Percentiles rank a stretch among this genome's conserved stretches.
phyloP scores from a whole-genome alignment of 2,888 invertebrate genomes.

The Dendrolimus pini region DNA sequence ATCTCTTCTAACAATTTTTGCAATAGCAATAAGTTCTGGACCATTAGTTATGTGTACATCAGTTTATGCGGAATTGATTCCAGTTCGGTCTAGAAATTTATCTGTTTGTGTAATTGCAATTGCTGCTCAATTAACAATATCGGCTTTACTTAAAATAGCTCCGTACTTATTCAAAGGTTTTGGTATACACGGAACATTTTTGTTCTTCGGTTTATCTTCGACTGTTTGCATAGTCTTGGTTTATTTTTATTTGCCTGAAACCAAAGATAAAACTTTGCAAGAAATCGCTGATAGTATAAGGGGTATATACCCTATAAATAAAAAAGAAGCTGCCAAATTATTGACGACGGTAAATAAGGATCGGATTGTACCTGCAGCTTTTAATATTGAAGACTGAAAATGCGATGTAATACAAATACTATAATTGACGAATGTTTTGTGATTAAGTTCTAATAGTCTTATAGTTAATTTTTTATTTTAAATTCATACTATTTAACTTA shows the following conservation, averaged over 20 bases:
- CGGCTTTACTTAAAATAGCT: slow-evolving; percentile 20
- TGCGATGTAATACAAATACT: too few species aligned
- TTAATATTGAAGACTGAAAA: too few species aligned
- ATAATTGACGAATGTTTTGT: too few species aligned
- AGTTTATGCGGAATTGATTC: slow-evolving; percentile 27
- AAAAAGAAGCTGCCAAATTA: not conserved
- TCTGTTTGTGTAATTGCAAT: slow-evolving; percentile 15
- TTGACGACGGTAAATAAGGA: not conserved
- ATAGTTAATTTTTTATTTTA: too few species aligned
- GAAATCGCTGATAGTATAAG: slow-evolving; percentile 26
- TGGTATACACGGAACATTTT: slow-evolving; percentile 25
- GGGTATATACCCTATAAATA: slow-evolving; percentile 1
- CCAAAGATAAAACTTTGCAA: slow-evolving; percentile 36
- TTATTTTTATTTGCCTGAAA: slow-evolving; percentile 35
- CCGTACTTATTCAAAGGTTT: slow-evolving; percentile 25
- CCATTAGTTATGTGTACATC: slow-evolving; percentile 24
- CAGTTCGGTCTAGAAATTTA: slow-evolving; percentile 24
- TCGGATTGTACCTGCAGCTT: too few species aligned
- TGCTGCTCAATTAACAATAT: slow-evolving; percentile 7
- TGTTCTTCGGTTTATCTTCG: slow-evolving; percentile 21
- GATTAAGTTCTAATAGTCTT: too few species aligned
- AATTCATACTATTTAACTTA: too few species aligned
- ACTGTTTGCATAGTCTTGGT: slow-evolving; percentile 15
- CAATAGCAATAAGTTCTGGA: slow-evolving; percentile 29
- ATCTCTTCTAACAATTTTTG: slow-evolving; percentile 20